phyloP scores from a whole-genome alignment of 2,113 vertebrate species.

The Zeus faber region DNA sequence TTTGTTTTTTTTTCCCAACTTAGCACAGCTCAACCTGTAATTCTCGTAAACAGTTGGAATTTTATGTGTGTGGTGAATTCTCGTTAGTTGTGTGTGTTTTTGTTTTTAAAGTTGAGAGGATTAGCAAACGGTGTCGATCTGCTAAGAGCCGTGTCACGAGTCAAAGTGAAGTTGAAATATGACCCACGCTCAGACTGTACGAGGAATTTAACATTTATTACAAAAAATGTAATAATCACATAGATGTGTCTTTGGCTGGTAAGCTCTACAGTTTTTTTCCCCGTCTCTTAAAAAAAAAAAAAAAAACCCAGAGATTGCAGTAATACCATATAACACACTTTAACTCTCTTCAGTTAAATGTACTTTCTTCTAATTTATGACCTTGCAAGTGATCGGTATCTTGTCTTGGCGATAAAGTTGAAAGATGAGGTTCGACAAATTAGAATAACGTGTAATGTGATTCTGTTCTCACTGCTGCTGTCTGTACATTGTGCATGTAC shows the following conservation, averaged over 20 bases:
- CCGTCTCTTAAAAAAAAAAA: too few species aligned
- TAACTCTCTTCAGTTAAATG: neutral
- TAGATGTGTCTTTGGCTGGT: conserved; percentile 7
- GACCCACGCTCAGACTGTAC: too few species aligned
- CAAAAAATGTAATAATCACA: conserved; percentile 17
- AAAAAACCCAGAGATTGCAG: too few species aligned
- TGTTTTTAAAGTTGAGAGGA: conserved; percentile 11
- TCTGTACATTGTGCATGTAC: too few species aligned
- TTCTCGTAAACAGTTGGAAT: conserved; percentile 3
- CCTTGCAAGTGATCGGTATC: neutral
- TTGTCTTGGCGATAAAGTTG: too few species aligned
- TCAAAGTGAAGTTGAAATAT: too few species aligned
- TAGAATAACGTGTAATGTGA: too few species aligned
- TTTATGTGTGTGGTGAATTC: conserved; percentile 16
- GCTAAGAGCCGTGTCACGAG: too few species aligned
- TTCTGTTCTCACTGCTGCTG: too few species aligned
- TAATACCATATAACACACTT: too few species aligned
- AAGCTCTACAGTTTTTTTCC: neutral
- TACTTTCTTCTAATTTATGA: neutral
- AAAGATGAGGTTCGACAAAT: too few species aligned
- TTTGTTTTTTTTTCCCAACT: neutral
- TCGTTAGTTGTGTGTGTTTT: conserved; percentile 24
- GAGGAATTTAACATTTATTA: too few species aligned
- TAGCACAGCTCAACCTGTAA: conserved; percentile 15
- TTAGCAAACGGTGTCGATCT: neutral